Conservation (phyloP, 2,797 vertebrate genomes). For the Calcarius lapponicus region DNA sequence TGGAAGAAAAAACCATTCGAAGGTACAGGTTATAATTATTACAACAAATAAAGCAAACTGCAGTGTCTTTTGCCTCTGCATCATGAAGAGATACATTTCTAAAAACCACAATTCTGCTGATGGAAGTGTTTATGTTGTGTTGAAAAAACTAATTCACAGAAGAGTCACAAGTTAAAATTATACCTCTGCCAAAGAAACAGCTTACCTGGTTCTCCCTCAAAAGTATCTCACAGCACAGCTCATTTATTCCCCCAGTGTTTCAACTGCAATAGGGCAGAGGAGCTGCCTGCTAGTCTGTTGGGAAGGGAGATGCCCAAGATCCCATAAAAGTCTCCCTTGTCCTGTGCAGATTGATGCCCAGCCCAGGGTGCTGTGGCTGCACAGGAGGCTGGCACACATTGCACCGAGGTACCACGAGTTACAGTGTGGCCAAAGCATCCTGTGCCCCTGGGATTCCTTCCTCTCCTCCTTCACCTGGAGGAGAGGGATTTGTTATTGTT, state of each 20-base stretch:
- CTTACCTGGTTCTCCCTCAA: neutral
- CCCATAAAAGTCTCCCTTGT: neutral
- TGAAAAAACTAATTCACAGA: neutral
- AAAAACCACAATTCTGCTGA: neutral
- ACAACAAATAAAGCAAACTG: neutral
- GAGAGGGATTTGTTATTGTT: neutral
- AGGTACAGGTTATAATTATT: neutral
- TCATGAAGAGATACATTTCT: neutral
- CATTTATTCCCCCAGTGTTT: neutral
- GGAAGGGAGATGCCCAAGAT: neutral
- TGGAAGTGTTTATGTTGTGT: neutral
- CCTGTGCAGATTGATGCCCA: neutral
- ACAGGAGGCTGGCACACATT: neutral
- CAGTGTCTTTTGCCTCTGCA: neutral
- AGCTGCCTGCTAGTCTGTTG: neutral
- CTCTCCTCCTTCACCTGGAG: neutral
- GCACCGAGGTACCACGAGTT: neutral
- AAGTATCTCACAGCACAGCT: neutral
- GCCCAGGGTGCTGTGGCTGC: neutral
- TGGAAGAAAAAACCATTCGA: neutral
- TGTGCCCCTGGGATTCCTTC: neutral
- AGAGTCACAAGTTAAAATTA: neutral
- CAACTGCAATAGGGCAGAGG: neutral
- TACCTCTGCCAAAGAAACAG: neutral
- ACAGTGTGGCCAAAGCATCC: rapidly evolving